Evolutionary conservation across 2,113 vertebrate genomes (phyloP).

Genomic region (Aegithalos caudatus): DNA sequence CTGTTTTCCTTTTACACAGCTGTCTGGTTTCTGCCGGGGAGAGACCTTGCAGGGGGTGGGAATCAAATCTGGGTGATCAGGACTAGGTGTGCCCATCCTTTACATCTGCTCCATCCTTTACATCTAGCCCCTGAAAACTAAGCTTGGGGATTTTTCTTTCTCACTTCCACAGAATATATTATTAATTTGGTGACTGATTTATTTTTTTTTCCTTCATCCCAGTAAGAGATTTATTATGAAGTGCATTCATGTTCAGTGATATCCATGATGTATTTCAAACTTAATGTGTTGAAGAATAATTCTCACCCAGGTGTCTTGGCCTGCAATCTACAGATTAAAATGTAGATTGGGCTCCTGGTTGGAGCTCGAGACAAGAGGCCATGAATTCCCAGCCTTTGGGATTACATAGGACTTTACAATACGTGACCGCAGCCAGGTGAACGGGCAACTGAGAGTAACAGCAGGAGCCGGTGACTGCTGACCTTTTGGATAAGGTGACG

Average conservation of each 20-base stretch:
- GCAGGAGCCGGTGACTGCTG: background rate
- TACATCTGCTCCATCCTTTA: background rate
- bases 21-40: background rate
- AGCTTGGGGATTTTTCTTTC: background rate
- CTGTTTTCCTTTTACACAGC: background rate
- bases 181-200: background rate
- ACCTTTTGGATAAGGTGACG: background rate
- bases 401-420: background rate
- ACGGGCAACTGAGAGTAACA: background rate
- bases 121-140: background rate
- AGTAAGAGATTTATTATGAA: background rate
- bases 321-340: background rate
- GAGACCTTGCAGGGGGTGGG: background rate
- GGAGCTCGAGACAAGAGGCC: background rate
- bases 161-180: background rate
- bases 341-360: background rate
- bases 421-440: background rate
- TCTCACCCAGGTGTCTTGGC: background rate
- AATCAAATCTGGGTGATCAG: background rate
- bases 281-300: background rate
- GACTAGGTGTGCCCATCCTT: background rate
- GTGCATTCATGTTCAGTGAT: background rate
- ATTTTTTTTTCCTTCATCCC: background rate
- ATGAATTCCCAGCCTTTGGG: background rate
- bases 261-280: background rate